Conservation (phyloP, 53 echinoderm and acorn worm genomes). For the Crossaster papposus region DNA sequence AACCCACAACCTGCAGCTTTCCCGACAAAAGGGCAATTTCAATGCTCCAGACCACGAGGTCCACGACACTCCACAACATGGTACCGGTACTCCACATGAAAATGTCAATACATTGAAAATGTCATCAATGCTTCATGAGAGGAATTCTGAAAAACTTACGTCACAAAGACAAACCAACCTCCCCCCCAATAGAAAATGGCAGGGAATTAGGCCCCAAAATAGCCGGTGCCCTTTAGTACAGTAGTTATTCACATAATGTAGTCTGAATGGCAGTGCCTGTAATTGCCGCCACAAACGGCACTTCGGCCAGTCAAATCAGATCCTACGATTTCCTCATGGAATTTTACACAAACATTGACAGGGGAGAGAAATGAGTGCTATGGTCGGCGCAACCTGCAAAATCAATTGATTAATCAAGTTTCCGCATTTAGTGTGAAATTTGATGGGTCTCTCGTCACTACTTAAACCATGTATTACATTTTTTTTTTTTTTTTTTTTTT, state of each 20-base stretch:
- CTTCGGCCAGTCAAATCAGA: neutral
- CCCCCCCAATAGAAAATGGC: too few species aligned
- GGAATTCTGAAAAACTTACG: too few species aligned
- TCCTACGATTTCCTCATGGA: neutral
- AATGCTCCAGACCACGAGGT: too few species aligned
- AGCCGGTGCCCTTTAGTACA: neutral
- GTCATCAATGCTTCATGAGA: too few species aligned
- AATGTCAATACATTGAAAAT: too few species aligned
- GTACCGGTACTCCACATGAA: too few species aligned
- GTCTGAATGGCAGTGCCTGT: neutral
- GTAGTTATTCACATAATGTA: neutral
- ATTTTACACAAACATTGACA: neutral
- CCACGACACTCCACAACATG: too few species aligned
- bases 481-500: neutral
- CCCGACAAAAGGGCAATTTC: too few species aligned
- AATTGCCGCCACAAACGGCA: neutral
- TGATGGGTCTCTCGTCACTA: neutral
- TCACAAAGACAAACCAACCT: too few species aligned
- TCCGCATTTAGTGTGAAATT: neutral
- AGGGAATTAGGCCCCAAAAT: neutral
- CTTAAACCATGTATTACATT: neutral
- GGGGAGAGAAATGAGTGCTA: too few species aligned
- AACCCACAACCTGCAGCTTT: too few species aligned
- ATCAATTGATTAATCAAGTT: conserved; percentile 17
- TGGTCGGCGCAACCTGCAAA: neutral